Evolutionary conservation across 2,888 invertebrate species (phyloP), one percentile per base, ranked within the genome.

Genomic region (Pristionchus entomophagus): DNA sequence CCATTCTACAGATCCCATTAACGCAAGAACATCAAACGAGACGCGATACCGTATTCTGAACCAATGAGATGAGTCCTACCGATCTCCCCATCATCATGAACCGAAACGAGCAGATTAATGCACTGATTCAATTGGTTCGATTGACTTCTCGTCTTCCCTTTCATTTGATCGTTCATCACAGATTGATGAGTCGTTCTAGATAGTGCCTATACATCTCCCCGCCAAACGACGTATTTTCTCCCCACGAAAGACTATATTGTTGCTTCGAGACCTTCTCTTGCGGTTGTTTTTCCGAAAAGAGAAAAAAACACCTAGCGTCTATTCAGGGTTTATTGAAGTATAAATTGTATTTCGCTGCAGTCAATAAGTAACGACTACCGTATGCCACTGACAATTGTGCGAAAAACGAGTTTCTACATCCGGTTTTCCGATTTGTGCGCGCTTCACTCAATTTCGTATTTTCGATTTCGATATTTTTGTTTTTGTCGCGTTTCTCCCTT

Each of bases 121-220:
- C 41, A 6, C n/a, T 73, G 73, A 73, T 73, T 73, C 38, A 41
- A 73, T 73, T 73, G 73, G 19, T 41, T 73, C 73, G 45, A 41
- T 26, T n/a, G 38, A 73, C 41, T 73, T 73, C 41, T 45, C 73
- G 26, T n/a, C 6, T 10, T 41, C 22, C 41, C 41, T 73, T 26
- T 26, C 73, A 73, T 73, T 73, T 26, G 14, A n/a, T 73, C 73
- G 73, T 73, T 73, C 73, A 45, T 73, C 73, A 73, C 41, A 73
- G 73, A 73, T 73, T 73, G 73, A 73, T 73, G 73, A 38, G 38
- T 73, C 73, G 38, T 65, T 65, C 65, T 32, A 65, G 35, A 29
- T n/a, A n/a, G n/a, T n/a, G 65, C 65, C 65, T 65, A 65, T 65
- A 32, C 62, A 26, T 62, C 62, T 17, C 56, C 56, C 56, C 62